A percentile compares a stretch with the other conserved stretches of the same genome.
Conservation (phyloP, 2,797 vertebrate species). For the Sebastes hubbsi region DNA sequence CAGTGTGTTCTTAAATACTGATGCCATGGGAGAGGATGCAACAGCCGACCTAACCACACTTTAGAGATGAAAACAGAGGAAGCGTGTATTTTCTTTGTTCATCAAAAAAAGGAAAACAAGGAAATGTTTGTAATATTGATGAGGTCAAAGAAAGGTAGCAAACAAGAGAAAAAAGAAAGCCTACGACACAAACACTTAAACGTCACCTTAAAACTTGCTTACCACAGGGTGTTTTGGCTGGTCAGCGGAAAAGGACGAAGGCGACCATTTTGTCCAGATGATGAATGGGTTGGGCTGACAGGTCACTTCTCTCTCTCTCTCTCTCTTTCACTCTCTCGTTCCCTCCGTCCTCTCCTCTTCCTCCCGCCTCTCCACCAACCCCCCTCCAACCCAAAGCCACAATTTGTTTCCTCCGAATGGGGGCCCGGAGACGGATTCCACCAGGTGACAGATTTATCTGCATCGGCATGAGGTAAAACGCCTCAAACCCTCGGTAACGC, state of each 20-base stretch:
- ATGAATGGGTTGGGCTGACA: slow-evolving; percentile 90
- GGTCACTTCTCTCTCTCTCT: slow-evolving; percentile 86
- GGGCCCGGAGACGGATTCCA: slow-evolving; percentile 88
- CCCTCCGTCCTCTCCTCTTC: slow-evolving; percentile 25
- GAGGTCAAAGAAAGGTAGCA: slow-evolving; percentile 32
- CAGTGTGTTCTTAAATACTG: slow-evolving; percentile 33
- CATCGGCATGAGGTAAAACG: slow-evolving; percentile 86
- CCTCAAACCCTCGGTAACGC: slow-evolving; percentile 84
- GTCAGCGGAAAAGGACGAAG: slow-evolving; percentile 83
- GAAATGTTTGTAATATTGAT: slow-evolving; percentile 13
- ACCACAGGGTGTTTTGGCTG: slow-evolving; percentile 87
- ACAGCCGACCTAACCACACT: not conserved
- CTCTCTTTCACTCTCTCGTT: slow-evolving; percentile 23
- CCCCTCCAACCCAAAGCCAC: slow-evolving; percentile 84
- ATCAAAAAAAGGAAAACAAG: not conserved
- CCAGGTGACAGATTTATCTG: slow-evolving; percentile 94
- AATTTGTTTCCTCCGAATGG: slow-evolving; percentile 88
- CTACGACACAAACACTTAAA: slow-evolving; percentile 55
- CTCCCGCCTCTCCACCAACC: slow-evolving; percentile 28
- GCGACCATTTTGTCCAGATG: slow-evolving; percentile 91
- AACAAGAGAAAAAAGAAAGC: slow-evolving; percentile 66
- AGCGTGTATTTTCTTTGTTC: not conserved
- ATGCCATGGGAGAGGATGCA: slow-evolving; percentile 31
- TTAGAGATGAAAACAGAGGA: not conserved
- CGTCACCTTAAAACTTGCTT: slow-evolving; percentile 88